Base-by-base conservation (phyloP, 2,888 invertebrate genomes). In the Luperina testacea region DNA sequence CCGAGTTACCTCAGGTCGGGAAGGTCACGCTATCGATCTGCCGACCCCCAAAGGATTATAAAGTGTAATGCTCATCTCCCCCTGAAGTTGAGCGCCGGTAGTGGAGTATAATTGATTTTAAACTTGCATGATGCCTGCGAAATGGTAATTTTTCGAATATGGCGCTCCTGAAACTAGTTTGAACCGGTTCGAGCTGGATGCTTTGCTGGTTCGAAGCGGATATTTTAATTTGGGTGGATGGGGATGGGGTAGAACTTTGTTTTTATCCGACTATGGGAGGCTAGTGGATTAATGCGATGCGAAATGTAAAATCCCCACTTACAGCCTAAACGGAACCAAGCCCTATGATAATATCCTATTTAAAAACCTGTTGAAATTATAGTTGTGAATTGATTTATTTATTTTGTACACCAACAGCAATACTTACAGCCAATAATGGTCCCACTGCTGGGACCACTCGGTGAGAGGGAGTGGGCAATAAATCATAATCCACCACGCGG, bases 91-190 rank as follows among this genome's bases (percentile, higher is more conserved):
- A 61, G 48, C 80, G 63, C 80, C 78, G 74, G 78, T 78, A 84
- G 81, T 77, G 61, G 81, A 72, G 75, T 82, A 87, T 89, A 89
- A 89, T 89, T 88, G 89, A 88, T 89, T 89, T 89, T 82, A 85
- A 89, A 89, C 87, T 88, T 87, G 86, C 83, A 81, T 81, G 82
- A 67, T 77, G 79, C 83, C 76, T 78, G 82, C 83, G 81, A 85
- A 88, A 88, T 89, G 84, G 86, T 88, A 87, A 89, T 89, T 89
- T 89, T 89, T 89, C 87, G 77, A 88, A 83, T 90, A 87, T 84
- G 85, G 85, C 73, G 78, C 80, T 69, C 65, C 72, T 74, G 78
- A 83, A 89, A 88, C 85, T 83, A 80, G 85, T 87, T 82, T 83
- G 75, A 79, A 77, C 80, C 63, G 75, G 85, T 78, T 82, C 64